Evolutionary conservation across 2,888 invertebrate species (phyloP).

Genomic region (Brachycybe producta): DNA sequence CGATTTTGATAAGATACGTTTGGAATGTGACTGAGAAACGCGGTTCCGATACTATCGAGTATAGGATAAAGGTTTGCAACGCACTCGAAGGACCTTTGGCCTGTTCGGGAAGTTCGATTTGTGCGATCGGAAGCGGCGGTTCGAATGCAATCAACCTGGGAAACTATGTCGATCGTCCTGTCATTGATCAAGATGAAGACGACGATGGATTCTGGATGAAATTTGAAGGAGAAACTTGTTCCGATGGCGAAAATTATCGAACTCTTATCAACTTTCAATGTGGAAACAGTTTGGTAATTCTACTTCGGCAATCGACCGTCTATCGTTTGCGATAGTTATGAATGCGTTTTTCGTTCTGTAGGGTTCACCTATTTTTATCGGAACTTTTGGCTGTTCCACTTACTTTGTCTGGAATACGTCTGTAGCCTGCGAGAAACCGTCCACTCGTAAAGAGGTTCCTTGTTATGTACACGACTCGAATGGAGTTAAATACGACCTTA

Average conservation of each 20-base stretch:
- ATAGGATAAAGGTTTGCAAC: constrained; percentile 10
- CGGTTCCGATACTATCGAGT: constrained; percentile 3
- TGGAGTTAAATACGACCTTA: constrained; percentile 28
- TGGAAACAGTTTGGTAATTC: constrained; percentile 1
- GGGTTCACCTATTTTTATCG: constrained; percentile 14
- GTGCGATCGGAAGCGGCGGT: background rate
- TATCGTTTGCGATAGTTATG: background rate
- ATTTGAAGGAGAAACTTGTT: constrained; percentile 5
- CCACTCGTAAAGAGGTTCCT: constrained; percentile 27
- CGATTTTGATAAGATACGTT: constrained; percentile 5
- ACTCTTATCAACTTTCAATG: constrained; percentile 10
- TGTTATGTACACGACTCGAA: constrained; percentile 29
- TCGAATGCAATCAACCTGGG: background rate
- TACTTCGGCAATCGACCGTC: background rate
- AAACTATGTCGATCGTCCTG: background rate
- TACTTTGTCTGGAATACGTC: constrained; percentile 31
- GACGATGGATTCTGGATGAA: constrained; percentile 13
- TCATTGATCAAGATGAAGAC: constrained; percentile 6
- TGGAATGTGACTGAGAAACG: constrained; percentile 11
- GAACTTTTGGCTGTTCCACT: constrained; percentile 24
- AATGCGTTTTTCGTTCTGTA: background rate
- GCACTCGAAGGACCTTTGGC: background rate
- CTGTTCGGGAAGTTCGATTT: constrained; percentile 10
- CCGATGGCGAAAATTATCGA: constrained; percentile 4
- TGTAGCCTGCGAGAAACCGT: constrained; percentile 26